phyloP scores from a whole-genome alignment of 2,797 vertebrate species.

The Acanthurus lineatus region DNA sequence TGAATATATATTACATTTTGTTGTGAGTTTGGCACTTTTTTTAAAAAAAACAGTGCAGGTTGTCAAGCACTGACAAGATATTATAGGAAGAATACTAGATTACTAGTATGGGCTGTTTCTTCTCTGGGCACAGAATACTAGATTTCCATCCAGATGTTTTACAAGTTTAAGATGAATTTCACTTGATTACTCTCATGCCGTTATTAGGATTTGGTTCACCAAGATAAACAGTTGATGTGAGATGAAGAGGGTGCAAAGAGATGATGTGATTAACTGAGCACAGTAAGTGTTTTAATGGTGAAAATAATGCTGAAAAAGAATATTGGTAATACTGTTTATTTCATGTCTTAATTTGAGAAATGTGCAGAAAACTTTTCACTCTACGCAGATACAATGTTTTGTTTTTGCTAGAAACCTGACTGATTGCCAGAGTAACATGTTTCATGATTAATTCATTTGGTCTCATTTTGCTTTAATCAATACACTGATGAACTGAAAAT shows the following conservation, averaged over 20 bases:
- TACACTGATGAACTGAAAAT: too few relatives aligned
- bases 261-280: background rate
- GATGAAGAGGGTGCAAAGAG: background rate
- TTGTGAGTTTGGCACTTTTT: slow-evolving; percentile 6
- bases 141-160: background rate
- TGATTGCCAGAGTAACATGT: too few relatives aligned
- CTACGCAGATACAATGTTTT: too few relatives aligned
- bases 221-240: background rate
- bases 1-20: slow-evolving; percentile 22
- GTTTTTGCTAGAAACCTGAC: too few relatives aligned
- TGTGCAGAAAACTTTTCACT: too few relatives aligned
- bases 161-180: background rate
- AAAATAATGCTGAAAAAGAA: too few relatives aligned
- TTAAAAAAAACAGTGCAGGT: background rate
- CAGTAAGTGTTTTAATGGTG: background rate
- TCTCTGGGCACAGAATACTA: background rate
- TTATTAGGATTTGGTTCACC: background rate
- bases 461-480: too few relatives aligned
- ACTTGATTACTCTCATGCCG: background rate
- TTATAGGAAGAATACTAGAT: background rate
- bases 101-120: too few relatives aligned
- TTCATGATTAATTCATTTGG: too few relatives aligned
- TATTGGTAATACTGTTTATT: too few relatives aligned
- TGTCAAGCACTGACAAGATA: background rate
- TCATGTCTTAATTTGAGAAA: too few relatives aligned